Percentiles rank a stretch among this genome's conserved stretches.
Evolutionary conservation across 2,888 invertebrate genomes (phyloP).

Genomic region (Idaea biselata): DNA sequence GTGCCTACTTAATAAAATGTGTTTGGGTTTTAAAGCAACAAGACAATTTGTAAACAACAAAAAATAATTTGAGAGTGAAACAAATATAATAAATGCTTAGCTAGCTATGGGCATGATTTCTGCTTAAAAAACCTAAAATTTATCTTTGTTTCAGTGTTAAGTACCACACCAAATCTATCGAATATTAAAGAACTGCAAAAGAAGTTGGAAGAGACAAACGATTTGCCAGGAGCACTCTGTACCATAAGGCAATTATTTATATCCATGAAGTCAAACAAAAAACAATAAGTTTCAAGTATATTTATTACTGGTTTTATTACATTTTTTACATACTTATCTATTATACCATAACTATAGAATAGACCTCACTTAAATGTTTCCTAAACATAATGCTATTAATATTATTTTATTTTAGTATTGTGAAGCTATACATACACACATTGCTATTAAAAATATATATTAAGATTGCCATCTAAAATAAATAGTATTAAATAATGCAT

Average conservation of each 20-base stretch:
- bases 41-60: no score
- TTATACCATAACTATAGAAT: slow-evolving; percentile 32
- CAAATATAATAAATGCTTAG: no score
- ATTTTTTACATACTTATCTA: slow-evolving; percentile 33
- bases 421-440: no score
- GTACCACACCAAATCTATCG: slow-evolving; percentile 54
- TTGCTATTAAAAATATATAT: no score
- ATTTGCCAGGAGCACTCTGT: slow-evolving; percentile 61
- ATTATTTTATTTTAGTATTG: no score
- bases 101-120: no score
- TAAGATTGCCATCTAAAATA: no score
- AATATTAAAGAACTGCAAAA: slow-evolving; percentile 50
- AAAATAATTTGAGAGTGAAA: no score
- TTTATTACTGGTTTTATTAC: slow-evolving; percentile 11
- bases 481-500: no score
- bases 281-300: slow-evolving; percentile 18
- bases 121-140: neutral
- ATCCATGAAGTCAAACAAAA: slow-evolving; percentile 33
- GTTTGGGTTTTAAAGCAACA: no score
- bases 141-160: slow-evolving; percentile 47
- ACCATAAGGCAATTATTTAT: slow-evolving; percentile 57
- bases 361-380: neutral
- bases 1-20: no score
- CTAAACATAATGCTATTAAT: no score
- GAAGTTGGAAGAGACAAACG: slow-evolving; percentile 56